Evolutionary conservation across 2,888 invertebrate genomes (phyloP).

Genomic region (Phortica magna): DNA sequence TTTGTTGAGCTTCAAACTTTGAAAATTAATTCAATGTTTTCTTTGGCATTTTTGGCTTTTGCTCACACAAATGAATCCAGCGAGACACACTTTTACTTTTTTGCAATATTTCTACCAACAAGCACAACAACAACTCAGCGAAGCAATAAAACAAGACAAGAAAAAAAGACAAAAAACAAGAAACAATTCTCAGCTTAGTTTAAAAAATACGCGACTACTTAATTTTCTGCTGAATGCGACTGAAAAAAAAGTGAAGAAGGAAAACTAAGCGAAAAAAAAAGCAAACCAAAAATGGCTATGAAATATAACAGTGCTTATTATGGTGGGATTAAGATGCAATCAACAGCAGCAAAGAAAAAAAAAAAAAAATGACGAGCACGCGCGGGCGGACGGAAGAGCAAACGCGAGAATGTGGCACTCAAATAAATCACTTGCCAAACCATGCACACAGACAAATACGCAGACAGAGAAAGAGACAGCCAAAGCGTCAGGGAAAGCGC

Average conservation of each 20-base stretch:
- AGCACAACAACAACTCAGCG: too few species aligned
- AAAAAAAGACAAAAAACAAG: neutral
- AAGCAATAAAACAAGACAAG: too few species aligned
- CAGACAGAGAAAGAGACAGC: conserved; percentile 5
- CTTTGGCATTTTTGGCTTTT: too few species aligned
- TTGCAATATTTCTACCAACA: too few species aligned
- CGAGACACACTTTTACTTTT: too few species aligned
- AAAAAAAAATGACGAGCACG: neutral
- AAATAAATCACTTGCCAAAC: conserved; percentile 72
- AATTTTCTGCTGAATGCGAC: conserved; percentile 56
- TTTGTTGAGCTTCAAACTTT: neutral
- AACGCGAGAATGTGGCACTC: conserved; percentile 61
- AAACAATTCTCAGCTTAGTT: conserved; percentile 9
- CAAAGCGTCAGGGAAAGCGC: neutral
- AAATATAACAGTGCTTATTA: conserved; percentile 75
- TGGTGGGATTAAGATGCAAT: conserved; percentile 75
- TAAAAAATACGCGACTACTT: conserved; percentile 57
- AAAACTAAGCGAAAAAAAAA: conserved; percentile 21
- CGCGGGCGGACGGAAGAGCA: neutral
- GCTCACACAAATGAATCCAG: too few species aligned
- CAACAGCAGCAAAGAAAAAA: conserved; percentile 67
- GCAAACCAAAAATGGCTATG: conserved; percentile 61
- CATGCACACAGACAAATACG: conserved; percentile 21
- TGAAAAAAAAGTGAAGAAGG: conserved; percentile 17
- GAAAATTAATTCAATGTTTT: neutral